Percentiles rank a stretch among this genome's conserved stretches.
Conservation (phyloP, 92 coral and sea anemone species). For the Parazoanthus darwini region DNA sequence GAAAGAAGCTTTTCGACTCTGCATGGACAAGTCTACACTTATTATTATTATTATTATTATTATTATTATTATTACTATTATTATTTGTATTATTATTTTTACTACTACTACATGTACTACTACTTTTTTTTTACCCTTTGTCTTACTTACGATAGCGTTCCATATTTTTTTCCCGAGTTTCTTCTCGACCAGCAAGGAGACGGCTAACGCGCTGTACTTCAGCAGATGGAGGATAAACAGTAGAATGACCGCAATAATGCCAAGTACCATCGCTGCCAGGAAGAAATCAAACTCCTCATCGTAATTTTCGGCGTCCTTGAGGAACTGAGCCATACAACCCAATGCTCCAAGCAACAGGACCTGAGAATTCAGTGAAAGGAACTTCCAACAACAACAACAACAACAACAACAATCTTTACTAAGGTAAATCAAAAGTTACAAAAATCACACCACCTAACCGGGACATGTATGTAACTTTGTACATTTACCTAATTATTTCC, state of each 20-base stretch:
- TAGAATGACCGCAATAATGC: background rate
- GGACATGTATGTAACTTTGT: background rate
- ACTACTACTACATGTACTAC: no score
- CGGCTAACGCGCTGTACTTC: background rate
- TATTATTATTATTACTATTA: no score
- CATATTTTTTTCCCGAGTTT: background rate
- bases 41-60: no score
- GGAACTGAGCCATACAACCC: background rate
- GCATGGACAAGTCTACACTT: no score
- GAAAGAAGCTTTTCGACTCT: no score
- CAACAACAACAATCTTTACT: no score
- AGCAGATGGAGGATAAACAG: background rate
- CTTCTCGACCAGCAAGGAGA: background rate
- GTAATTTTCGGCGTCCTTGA: background rate
- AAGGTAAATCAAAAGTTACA: no score
- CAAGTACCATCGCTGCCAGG: background rate
- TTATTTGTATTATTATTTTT: no score
- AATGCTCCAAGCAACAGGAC: background rate
- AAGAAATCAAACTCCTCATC: background rate
- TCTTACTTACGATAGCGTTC: conserved; percentile 9
- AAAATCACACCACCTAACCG: no score
- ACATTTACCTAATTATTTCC: background rate
- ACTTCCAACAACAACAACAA: no score
- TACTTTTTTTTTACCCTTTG: no score
- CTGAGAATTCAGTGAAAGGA: background rate